Percentiles rank a stretch among this genome's conserved stretches.
phyloP scores from a whole-genome alignment of 1,140 invertebrate genomes.

The Drosophila ambigua region DNA sequence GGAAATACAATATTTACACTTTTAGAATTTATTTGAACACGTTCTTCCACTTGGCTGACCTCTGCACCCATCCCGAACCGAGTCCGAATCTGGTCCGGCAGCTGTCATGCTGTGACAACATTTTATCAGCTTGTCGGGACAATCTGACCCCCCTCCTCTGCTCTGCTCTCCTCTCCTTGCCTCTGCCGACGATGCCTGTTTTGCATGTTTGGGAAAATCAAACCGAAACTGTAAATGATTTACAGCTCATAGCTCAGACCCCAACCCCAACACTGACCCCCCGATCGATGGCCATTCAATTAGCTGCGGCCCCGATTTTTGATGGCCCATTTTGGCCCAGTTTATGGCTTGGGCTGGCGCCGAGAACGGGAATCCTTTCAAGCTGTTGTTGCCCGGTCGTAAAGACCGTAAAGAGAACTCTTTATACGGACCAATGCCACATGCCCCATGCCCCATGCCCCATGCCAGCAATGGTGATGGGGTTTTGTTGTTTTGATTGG shows the following conservation, averaged over 20 bases:
- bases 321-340: slow-evolving; percentile 41
- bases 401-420: slow-evolving; percentile 27
- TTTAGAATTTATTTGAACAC: slow-evolving; percentile 74
- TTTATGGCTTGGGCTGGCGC: slow-evolving; percentile 40
- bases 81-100: slow-evolving; percentile 37
- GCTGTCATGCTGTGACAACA: slow-evolving; percentile 70
- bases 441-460: no score
- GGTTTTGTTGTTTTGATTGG: slow-evolving; percentile 47
- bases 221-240: slow-evolving; percentile 65
- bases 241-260: slow-evolving; percentile 36
- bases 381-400: slow-evolving; percentile 25
- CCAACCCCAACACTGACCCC: neutral
- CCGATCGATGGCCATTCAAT: slow-evolving; percentile 47
- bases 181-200: slow-evolving; percentile 25
- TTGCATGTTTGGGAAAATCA: slow-evolving; percentile 62
- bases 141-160: slow-evolving; percentile 7
- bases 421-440: slow-evolving; percentile 1
- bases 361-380: slow-evolving; percentile 19
- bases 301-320: slow-evolving; percentile 37
- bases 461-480: slow-evolving; percentile 1
- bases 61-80: neutral
- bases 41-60: slow-evolving; percentile 51
- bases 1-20: slow-evolving; percentile 74
- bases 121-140: slow-evolving; percentile 65
- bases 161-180: neutral